Percentiles rank a stretch among this genome's conserved stretches.
These are phyloP conservation scores for Cheilosia soror DNA, from an alignment of 2,888 invertebrate species.

Conservation along the genomic window DNA sequence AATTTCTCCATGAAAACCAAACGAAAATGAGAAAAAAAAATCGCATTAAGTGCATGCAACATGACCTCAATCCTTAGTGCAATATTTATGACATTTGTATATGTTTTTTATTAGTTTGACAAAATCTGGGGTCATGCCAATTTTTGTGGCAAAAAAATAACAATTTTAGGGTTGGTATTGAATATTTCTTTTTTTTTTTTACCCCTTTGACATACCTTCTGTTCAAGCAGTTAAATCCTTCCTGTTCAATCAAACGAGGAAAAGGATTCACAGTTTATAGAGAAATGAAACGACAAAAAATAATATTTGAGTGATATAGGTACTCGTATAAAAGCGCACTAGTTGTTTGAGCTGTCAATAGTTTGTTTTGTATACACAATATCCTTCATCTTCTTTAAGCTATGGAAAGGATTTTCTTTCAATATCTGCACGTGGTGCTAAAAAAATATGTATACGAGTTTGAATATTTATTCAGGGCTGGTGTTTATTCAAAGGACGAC, in stretches of 20 bases:
- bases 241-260: constrained; percentile 18
- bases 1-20: constrained; percentile 35
- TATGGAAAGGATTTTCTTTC: constrained; percentile 7
- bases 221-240: constrained; percentile 24
- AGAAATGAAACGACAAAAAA: neutral
- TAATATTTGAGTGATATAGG: constrained; percentile 1
- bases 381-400: neutral
- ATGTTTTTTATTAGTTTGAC: constrained; percentile 53
- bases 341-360: constrained; percentile 30
- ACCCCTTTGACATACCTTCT: constrained; percentile 48
- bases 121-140: constrained; percentile 52
- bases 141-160: constrained; percentile 45
- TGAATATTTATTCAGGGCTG: constrained; percentile 52
- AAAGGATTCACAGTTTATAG: neutral
- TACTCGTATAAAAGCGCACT: neutral
- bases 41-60: constrained; percentile 56
- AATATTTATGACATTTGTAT: constrained; percentile 71
- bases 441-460: constrained; percentile 50
- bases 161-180: constrained; percentile 63
- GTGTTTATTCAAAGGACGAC: constrained; percentile 42
- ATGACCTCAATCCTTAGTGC: constrained; percentile 57
- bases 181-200: constrained; percentile 37
- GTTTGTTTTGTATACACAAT: neutral
- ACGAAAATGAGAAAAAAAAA: neutral
- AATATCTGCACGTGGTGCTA: constrained; percentile 52